Conservation (phyloP, 2,797 vertebrate species). For the Lacerta viridis region DNA sequence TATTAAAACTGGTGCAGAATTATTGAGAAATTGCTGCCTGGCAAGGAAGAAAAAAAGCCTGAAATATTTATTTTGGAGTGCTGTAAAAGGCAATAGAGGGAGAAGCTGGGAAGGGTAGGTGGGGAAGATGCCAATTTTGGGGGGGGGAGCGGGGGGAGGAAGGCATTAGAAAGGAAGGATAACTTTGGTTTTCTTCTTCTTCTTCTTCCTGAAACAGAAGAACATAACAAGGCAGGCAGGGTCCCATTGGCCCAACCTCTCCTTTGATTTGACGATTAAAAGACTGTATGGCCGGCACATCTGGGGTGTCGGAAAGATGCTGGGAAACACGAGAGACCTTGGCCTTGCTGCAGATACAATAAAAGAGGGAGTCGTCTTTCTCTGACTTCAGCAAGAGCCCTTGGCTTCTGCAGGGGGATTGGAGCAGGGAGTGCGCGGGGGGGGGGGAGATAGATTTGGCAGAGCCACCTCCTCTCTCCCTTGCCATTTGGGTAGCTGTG, state of each 20-base stretch:
- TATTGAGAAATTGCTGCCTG: constrained; percentile 47
- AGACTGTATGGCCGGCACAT: rapidly evolving
- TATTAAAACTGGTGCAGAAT: neutral
- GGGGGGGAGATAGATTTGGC: neutral
- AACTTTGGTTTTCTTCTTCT: constrained; percentile 35
- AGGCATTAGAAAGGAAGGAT: neutral
- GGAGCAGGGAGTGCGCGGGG: neutral
- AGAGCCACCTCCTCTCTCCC: neutral
- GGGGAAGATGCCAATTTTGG: constrained; percentile 42
- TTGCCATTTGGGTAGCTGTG: constrained; percentile 13
- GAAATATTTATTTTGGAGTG: constrained; percentile 66
- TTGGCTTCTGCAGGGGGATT: constrained; percentile 9
- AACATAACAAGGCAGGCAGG: neutral
- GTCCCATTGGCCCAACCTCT: neutral
- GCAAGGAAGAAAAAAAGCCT: constrained; percentile 53
- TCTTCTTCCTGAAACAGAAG: constrained; percentile 24
- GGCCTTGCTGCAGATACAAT: constrained; percentile 47
- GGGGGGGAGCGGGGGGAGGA: rapidly evolving
- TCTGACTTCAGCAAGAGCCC: constrained; percentile 19
- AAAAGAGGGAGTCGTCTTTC: constrained; percentile 32
- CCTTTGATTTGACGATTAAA: neutral
- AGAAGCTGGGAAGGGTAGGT: constrained; percentile 35
- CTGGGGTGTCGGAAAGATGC: constrained; percentile 6
- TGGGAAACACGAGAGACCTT: constrained; percentile 43
- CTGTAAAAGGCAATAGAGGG: constrained; percentile 21